Conservation (phyloP, 1,140 invertebrate species). For the Trachymyrmex cornetzi region DNA sequence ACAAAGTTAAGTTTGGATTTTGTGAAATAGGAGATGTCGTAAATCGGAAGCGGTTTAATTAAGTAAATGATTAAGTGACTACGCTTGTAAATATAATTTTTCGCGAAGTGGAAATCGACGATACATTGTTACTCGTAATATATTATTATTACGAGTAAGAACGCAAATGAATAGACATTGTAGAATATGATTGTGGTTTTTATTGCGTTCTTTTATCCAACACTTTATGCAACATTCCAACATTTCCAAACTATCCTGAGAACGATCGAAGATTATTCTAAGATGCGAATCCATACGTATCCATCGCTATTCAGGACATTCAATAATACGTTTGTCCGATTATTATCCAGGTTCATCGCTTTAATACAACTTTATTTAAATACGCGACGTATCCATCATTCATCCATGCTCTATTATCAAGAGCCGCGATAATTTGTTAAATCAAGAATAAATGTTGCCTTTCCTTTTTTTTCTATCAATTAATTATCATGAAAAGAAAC, state of each 20-base stretch:
- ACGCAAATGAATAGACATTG: not conserved
- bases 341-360: not conserved
- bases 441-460: not conserved
- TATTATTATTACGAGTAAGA: slow-evolving; percentile 13
- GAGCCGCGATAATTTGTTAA: not conserved
- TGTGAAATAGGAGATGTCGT: not conserved
- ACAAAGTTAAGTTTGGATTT: slow-evolving; percentile 19
- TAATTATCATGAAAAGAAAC: not conserved
- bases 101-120: not conserved
- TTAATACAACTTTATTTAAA: slow-evolving; percentile 28
- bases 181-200: not conserved
- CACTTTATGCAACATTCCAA: not conserved
- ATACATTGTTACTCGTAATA: slow-evolving; percentile 12
- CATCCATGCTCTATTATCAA: not conserved
- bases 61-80: not conserved
- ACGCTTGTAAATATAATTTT: slow-evolving; percentile 16
- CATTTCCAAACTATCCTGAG: not conserved
- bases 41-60: not conserved
- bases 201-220: not conserved
- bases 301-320: not conserved
- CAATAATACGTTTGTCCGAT: not conserved
- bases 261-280: not conserved
- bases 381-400: not conserved
- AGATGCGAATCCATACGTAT: not conserved
- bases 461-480: not conserved